Evolutionary conservation across 2,888 invertebrate genomes (phyloP).

Genomic region (Papilio demoleus): DNA sequence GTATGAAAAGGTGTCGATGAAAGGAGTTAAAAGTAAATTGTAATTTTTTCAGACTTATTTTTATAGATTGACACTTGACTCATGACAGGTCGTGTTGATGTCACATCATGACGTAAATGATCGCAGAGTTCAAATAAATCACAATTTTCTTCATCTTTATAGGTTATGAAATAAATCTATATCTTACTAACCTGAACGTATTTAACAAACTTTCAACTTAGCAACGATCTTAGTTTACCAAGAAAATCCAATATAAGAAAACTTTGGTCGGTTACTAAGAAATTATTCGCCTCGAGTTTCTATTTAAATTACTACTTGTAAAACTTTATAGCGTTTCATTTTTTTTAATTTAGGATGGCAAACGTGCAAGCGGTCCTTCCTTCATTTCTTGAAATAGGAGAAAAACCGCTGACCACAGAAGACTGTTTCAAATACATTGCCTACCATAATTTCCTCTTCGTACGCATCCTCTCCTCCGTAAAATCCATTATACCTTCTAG

Average conservation of each 20-base stretch:
- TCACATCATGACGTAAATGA: neutral
- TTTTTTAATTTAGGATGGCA: slow-evolving; percentile 3
- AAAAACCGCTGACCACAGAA: too few species aligned
- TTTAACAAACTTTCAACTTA: neutral
- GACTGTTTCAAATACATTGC: too few species aligned
- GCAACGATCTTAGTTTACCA: slow-evolving; percentile 19
- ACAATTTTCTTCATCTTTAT: neutral
- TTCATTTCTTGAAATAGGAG: too few species aligned
- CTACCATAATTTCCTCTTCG: too few species aligned
- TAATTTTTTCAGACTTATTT: neutral
- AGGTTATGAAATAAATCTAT: neutral
- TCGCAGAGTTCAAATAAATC: neutral
- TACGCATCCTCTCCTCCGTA: too few species aligned
- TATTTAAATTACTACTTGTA: slow-evolving; percentile 17
- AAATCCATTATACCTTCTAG: too few species aligned
- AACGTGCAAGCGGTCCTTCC: too few species aligned
- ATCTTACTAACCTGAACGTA: neutral
- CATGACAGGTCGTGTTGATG: neutral
- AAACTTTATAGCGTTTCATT: slow-evolving; percentile 27
- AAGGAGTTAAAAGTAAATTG: too few species aligned
- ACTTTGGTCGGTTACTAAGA: slow-evolving; percentile 2
- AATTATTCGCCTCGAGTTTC: slow-evolving; percentile 26
- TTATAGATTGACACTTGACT: neutral
- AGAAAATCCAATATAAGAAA: slow-evolving; percentile 28
- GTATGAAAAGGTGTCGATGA: too few species aligned